These are phyloP conservation scores for Gymnobelideus leadbeateri DNA, from an alignment of 2,113 vertebrate species.

Conservation along the genomic window DNA sequence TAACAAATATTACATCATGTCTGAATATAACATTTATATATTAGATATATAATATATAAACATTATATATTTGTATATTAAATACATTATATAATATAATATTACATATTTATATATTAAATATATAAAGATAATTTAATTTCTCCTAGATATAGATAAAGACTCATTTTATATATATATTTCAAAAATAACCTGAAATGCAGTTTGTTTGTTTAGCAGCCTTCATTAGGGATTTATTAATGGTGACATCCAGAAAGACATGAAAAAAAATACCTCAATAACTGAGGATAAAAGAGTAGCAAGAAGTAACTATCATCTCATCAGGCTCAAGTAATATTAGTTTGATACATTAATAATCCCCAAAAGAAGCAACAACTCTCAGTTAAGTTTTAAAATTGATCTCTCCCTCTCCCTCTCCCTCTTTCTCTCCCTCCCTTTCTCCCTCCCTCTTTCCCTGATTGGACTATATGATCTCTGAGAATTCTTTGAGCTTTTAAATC, in stretches of 20 bases:
- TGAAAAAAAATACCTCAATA: not conserved
- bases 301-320: not conserved
- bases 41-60: not conserved
- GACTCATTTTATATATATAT: not conserved
- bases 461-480: not conserved
- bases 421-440: too few species aligned
- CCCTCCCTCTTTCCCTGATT: not conserved
- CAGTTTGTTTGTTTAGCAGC: constrained; percentile 15
- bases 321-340: not conserved
- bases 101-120: not conserved
- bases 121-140: not conserved
- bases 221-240: constrained; percentile 2
- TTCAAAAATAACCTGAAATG: not conserved
- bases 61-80: not conserved
- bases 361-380: not conserved
- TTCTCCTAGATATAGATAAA: not conserved
- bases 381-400: not conserved
- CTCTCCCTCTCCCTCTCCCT: too few species aligned
- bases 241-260: not conserved
- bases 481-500: not conserved
- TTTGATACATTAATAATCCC: not conserved
- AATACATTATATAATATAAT: not conserved
- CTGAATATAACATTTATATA: not conserved
- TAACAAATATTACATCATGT: not conserved
- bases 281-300: not conserved